A percentile compares a stretch with the other conserved stretches of the same genome.
These are phyloP conservation scores for Sesia bembeciformis DNA, from an alignment of 2,888 invertebrate species.

Conservation along the genomic window DNA sequence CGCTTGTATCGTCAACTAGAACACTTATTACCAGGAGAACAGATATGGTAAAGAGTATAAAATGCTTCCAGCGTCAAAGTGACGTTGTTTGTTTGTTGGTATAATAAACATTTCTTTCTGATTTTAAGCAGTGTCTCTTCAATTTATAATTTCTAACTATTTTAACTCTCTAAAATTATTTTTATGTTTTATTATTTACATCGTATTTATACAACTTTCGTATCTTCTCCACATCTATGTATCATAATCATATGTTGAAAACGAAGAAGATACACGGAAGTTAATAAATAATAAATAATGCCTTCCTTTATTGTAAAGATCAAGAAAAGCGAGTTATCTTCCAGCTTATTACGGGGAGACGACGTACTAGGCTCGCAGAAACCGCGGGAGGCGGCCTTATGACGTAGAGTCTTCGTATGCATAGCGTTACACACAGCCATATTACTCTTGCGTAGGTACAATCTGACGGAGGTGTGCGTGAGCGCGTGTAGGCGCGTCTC, in stretches of 20 bases:
- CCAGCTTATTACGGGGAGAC: constrained; percentile 71
- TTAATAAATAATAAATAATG: constrained; percentile 27
- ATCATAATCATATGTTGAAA: background rate
- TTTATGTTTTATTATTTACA: too few relatives aligned
- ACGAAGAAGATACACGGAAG: constrained; percentile 41
- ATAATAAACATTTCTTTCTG: too few relatives aligned
- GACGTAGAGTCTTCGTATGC: constrained; percentile 48
- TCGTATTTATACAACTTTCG: too few relatives aligned
- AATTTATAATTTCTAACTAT: too few relatives aligned
- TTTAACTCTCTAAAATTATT: too few relatives aligned
- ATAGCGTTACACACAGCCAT: too few relatives aligned
- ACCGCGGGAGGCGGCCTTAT: constrained; percentile 49
- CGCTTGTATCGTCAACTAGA: constrained; percentile 70
- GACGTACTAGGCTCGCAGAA: constrained; percentile 61
- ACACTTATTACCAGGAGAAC: constrained; percentile 58
- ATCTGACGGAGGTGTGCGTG: constrained; percentile 33
- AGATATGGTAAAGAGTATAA: constrained; percentile 29
- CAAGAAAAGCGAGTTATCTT: constrained; percentile 69
- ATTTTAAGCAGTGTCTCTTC: too few relatives aligned
- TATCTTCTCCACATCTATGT: too few relatives aligned
- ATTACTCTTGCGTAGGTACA: constrained; percentile 1
- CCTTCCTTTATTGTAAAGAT: constrained; percentile 44
- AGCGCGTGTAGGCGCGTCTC: constrained; percentile 53
- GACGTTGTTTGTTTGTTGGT: too few relatives aligned
- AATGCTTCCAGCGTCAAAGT: too few relatives aligned